Evolutionary conservation across 2,797 vertebrate species (phyloP).

Genomic region (Atherinosoma microstoma): DNA sequence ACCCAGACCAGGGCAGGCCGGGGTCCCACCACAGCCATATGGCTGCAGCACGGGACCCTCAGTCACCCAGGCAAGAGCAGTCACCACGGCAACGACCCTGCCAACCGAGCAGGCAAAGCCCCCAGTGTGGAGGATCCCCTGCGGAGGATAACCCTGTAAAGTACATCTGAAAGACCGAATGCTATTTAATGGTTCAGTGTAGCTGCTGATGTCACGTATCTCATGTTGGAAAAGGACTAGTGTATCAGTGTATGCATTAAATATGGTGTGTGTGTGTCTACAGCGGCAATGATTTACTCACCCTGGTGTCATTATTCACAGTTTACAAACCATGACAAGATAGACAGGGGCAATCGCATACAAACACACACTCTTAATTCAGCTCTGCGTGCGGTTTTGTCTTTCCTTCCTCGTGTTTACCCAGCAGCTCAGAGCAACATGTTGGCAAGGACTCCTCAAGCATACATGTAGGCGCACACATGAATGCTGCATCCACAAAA

Average conservation of each 20-base stretch:
- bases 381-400: constrained; percentile 59
- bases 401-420: constrained; percentile 70
- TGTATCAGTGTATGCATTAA: no score
- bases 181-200: not conserved
- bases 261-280: constrained; percentile 10
- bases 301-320: constrained; percentile 67
- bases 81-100: no score
- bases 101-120: no score
- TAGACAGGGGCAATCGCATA: constrained; percentile 13
- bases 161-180: not conserved
- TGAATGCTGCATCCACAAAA: not conserved
- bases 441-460: constrained; percentile 23
- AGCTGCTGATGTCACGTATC: not conserved
- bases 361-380: constrained; percentile 37
- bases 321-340: constrained; percentile 68
- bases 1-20: no score
- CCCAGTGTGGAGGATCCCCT: no score
- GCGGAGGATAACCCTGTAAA: not conserved
- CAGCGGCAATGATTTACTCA: constrained; percentile 54
- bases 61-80: no score
- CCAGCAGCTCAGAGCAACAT: constrained; percentile 67
- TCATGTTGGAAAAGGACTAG: not conserved
- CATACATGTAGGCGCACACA: not conserved
- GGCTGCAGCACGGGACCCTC: no score
- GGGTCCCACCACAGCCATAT: no score